These are phyloP conservation scores for Eupithecia exiguata DNA, from an alignment of 2,888 invertebrate species.

Conservation along the genomic window DNA sequence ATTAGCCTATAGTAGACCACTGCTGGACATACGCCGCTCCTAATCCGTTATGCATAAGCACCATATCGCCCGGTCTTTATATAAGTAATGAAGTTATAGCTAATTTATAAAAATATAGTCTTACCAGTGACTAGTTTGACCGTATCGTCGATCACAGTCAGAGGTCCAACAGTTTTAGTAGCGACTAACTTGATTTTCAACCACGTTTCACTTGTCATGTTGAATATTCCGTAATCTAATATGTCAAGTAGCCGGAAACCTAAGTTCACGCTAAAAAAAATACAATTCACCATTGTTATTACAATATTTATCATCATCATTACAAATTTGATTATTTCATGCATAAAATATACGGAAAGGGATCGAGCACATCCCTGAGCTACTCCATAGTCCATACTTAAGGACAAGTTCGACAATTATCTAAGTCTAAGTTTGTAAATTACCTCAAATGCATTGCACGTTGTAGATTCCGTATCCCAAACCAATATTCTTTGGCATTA, in stretches of 20 bases:
- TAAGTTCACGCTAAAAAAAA: constrained; percentile 64
- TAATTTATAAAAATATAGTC: neutral
- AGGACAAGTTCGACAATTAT: neutral
- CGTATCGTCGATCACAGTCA: constrained; percentile 62
- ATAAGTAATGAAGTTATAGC: neutral
- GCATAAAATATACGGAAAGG: neutral
- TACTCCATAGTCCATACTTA: neutral
- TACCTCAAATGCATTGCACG: constrained; percentile 68
- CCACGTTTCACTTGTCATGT: constrained; percentile 62
- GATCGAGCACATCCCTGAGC: neutral
- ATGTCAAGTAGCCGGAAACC: constrained; percentile 66
- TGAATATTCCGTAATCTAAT: constrained; percentile 66
- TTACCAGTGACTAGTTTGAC: constrained; percentile 66
- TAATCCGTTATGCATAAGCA: too few species aligned
- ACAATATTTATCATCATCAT: neutral
- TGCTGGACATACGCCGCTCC: neutral
- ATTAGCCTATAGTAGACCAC: neutral
- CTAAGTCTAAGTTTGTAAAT: constrained; percentile 1
- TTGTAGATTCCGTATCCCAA: constrained; percentile 56
- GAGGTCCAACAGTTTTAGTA: constrained; percentile 54
- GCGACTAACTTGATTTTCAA: constrained; percentile 60
- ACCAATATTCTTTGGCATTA: constrained; percentile 67
- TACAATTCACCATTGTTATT: neutral
- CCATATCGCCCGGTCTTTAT: neutral
- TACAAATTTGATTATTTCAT: neutral